These are phyloP conservation scores for Hybognathus amarus DNA, from an alignment of 2,797 vertebrate genomes.

Conservation along the genomic window DNA sequence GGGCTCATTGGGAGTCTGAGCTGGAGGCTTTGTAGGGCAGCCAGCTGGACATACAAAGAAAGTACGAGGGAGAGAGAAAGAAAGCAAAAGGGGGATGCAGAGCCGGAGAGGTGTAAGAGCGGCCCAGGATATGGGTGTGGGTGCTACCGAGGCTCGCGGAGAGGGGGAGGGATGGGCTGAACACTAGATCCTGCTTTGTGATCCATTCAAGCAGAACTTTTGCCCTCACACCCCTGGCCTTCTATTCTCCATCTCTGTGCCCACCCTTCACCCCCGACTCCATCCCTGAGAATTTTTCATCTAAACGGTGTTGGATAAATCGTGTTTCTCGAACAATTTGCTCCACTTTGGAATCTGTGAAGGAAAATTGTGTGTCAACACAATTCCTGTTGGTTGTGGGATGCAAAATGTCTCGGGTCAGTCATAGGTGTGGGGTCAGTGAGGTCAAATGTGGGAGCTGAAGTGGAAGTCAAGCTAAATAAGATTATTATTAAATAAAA, in stretches of 20 bases:
- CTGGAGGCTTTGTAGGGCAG: slow-evolving; percentile 80
- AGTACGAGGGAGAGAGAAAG: slow-evolving; percentile 66
- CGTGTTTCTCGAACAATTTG: neutral
- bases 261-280: slow-evolving; percentile 34
- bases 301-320: slow-evolving; percentile 1
- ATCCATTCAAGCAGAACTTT: slow-evolving; percentile 83
- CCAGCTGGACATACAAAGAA: slow-evolving; percentile 88
- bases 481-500: neutral
- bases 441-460: slow-evolving; percentile 8
- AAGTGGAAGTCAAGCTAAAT: neutral
- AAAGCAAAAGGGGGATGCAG: slow-evolving; percentile 46
- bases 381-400: neutral
- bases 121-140: slow-evolving; percentile 69
- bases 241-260: slow-evolving; percentile 56
- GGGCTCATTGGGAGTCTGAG: slow-evolving; percentile 76
- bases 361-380: neutral
- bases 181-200: slow-evolving; percentile 75
- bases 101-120: slow-evolving; percentile 57
- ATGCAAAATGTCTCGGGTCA: neutral
- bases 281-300: slow-evolving; percentile 45
- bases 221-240: slow-evolving; percentile 71
- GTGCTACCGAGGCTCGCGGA: slow-evolving; percentile 61
- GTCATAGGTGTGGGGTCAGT: slow-evolving; percentile 11
- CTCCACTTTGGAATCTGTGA: neutral
- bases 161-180: slow-evolving; percentile 58